Evolutionary conservation across 1,140 invertebrate genomes (phyloP), one percentile per base, ranked within the genome.

Genomic region (Melitaea cinxia): DNA sequence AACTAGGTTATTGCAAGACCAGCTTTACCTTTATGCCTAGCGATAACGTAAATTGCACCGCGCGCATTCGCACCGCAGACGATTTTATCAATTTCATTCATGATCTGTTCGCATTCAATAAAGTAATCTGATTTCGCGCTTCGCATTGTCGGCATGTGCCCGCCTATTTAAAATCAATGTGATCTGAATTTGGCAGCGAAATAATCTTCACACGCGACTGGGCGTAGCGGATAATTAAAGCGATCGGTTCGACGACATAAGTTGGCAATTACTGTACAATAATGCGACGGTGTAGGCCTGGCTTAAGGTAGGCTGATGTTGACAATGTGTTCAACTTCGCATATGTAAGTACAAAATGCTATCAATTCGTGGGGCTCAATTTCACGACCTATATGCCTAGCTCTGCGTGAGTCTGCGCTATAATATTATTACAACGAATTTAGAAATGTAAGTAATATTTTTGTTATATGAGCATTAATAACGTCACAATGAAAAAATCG

Each of bases 171-270:
- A 80, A 72, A 75, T 66, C 77, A 74, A 72, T 73, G 72, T 63
- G 70, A 69, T 74, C 69, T 85, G 81, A 82, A 84, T 84, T 83
- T 83, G 82, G 83, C 81, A 85, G 73, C 55, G 83, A 82, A 83
- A 84, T 83, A 81, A 86, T 87, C 81, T 88, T 86, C 75, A 82
- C 85, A 82, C 73, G 61, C 78, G 66, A 75, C 52, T 77, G 83
- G 66, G 67, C 66, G 72, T 66, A 71, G 75, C 42, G 42, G 42
- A 83, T 86, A 85, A 84, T 84, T 85, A 88, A 85, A 83, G 71
- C 79, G 85, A 85, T 83, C 78, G 77, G 73, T 68, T 68, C 72
- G 73, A 58, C 70, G 77, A 85, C 85, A 88, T 82, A 86, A 88
- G 81, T 88, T 88, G 73, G 72, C 85, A 83, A 86, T 88, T 88